Conservation (phyloP, 2,888 invertebrate species). For the Eumerus sabulonum region DNA sequence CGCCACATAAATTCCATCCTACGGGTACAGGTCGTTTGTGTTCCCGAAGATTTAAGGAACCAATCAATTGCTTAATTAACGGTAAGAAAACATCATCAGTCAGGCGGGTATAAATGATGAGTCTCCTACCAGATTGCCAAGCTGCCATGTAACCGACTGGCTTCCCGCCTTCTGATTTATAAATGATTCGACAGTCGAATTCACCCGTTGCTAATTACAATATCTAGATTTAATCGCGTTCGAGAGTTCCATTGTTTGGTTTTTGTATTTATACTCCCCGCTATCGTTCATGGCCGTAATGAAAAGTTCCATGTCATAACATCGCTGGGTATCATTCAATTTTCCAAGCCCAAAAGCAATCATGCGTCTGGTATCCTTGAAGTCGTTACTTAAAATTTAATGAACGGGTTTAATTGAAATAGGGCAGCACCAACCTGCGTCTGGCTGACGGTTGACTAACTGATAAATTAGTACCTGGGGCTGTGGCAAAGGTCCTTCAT, state of each 20-base stretch:
- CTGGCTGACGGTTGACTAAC: slow-evolving; percentile 18
- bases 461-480: slow-evolving; percentile 28
- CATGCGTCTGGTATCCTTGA: not conserved
- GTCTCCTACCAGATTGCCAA: not conserved
- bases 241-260: slow-evolving; percentile 10
- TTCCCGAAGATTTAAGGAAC: not conserved
- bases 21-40: too few relatives aligned
- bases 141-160: not conserved
- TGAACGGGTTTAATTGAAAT: slow-evolving; percentile 38
- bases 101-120: slow-evolving; percentile 18
- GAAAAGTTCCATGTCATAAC: too few relatives aligned
- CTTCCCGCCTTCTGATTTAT: slow-evolving; percentile 4
- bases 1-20: too few relatives aligned
- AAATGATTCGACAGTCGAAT: slow-evolving; percentile 43
- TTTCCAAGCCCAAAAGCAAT: slow-evolving; percentile 17
- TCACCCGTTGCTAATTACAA: slow-evolving; percentile 49
- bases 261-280: slow-evolving; percentile 29
- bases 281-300: too few relatives aligned
- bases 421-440: slow-evolving; percentile 6
- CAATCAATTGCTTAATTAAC: slow-evolving; percentile 38
- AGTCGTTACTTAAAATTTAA: slow-evolving; percentile 20
- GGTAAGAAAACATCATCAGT: slow-evolving; percentile 26
- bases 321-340: too few relatives aligned
- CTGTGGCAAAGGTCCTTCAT: slow-evolving; percentile 16
- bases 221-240: slow-evolving; percentile 37